phyloP scores from a whole-genome alignment of 2,888 invertebrate genomes.

The Cremastinae sp. region DNA sequence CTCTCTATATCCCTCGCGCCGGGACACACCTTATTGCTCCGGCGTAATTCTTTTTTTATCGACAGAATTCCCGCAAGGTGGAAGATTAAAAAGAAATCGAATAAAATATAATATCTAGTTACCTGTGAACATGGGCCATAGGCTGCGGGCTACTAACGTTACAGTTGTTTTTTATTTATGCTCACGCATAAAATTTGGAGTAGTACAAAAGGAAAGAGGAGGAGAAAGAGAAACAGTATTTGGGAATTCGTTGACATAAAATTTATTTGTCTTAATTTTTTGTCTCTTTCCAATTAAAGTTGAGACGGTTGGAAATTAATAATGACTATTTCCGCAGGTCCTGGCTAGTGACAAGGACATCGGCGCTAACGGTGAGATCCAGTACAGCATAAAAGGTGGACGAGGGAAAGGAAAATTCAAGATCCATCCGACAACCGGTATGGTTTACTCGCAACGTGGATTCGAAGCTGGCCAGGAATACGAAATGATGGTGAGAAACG shows the following conservation, averaged over 20 bases:
- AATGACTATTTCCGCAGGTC: slow-evolving; percentile 82
- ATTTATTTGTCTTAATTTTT: slow-evolving; percentile 35
- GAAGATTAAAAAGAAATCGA: slow-evolving; percentile 8
- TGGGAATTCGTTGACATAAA: background rate
- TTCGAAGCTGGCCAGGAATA: slow-evolving; percentile 86
- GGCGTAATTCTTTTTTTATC: slow-evolving; percentile 18
- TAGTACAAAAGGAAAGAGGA: slow-evolving; percentile 7
- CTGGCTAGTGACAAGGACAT: slow-evolving; percentile 91
- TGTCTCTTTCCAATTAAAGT: slow-evolving; percentile 14
- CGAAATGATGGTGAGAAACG: slow-evolving; percentile 84
- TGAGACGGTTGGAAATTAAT: background rate
- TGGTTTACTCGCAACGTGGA: slow-evolving; percentile 88
- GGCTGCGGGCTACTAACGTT: slow-evolving; percentile 56
- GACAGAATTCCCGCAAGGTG: slow-evolving; percentile 27
- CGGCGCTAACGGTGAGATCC: slow-evolving; percentile 90
- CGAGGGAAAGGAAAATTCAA: slow-evolving; percentile 90
- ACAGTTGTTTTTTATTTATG: slow-evolving; percentile 1
- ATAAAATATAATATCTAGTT: slow-evolving; percentile 14
- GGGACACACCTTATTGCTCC: slow-evolving; percentile 10
- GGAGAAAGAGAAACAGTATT: slow-evolving; percentile 12
- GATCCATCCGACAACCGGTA: slow-evolving; percentile 90
- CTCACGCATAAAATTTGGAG: slow-evolving; percentile 32
- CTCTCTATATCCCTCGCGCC: slow-evolving; percentile 11
- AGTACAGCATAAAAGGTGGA: slow-evolving; percentile 90
- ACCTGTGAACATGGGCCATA: slow-evolving; percentile 46